phyloP scores from a whole-genome alignment of 1,140 invertebrate genomes.

The Hylaeus volcanicus region DNA sequence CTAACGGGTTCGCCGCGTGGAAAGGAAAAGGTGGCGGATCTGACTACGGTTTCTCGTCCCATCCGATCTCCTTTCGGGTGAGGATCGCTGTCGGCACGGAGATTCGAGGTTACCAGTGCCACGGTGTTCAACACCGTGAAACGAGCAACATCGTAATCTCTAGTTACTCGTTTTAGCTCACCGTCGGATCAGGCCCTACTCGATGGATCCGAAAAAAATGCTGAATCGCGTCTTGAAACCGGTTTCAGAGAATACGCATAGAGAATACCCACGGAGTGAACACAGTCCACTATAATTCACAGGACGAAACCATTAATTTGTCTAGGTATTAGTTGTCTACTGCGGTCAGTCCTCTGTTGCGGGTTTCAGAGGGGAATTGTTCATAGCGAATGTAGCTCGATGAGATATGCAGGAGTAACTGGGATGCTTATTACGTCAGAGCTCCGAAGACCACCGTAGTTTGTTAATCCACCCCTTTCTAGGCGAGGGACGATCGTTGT shows the following conservation, averaged over 20 bases:
- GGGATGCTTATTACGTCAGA: no score
- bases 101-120: constrained; percentile 28
- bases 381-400: no score
- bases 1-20: constrained; percentile 21
- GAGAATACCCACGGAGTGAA: background rate
- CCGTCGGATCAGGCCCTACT: background rate
- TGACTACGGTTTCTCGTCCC: constrained; percentile 3
- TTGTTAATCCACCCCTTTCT: no score
- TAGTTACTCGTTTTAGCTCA: constrained; percentile 11
- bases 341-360: background rate
- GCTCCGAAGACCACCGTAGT: no score
- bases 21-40: constrained; percentile 22
- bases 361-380: background rate
- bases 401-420: no score
- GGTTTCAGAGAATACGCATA: constrained; percentile 54
- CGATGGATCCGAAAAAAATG: constrained; percentile 16
- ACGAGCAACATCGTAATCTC: constrained; percentile 34
- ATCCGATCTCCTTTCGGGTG: background rate
- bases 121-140: constrained; percentile 17
- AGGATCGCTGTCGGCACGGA: background rate
- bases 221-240: constrained; percentile 42
- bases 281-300: constrained; percentile 49
- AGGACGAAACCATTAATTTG: constrained; percentile 35
- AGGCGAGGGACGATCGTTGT: no score
- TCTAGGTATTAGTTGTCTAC: constrained; percentile 25